Evolutionary conservation across 1,140 invertebrate genomes (phyloP), one percentile per base, ranked within the genome.

Genomic region (Eurosta solidaginis): DNA sequence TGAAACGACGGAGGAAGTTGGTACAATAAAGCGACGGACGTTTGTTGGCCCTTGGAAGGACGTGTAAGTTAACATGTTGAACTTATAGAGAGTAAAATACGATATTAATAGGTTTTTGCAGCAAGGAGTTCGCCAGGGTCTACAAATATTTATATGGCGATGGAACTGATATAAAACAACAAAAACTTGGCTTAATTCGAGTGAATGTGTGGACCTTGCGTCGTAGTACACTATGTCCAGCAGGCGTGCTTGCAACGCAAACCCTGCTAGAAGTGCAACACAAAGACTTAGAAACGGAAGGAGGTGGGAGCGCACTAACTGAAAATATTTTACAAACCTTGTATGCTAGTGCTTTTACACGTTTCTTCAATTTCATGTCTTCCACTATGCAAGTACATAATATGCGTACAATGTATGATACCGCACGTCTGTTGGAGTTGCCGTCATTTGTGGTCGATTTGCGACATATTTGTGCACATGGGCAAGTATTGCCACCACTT

Each of bases 301-400:
- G 22, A 12, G n/a, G n/a, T 4, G 4, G 9, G 12, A 36, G 74
- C 10, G 20, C n/a, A 17, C 9, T 20, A n/a, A 44, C 27, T 20
- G 74, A 81, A 33, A 81, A 81, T 54, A 45, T 81, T 52, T 73
- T 85, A n/a, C 80, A 83, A 45, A 80, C 74, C 0, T 78, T 80
- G 9, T 88, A 88, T 79, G 82, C 85, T 2, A 84, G 79, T 17
- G 82, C 84, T 17, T 83, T 88, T 25, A 87, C 82, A 0, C 79
- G 86, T 6, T 88, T 88, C 74, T 83, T 85, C 47, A 88, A 88
- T 74, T 87, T 85, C 27, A 88, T 88, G 86, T 88, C 83, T 0
- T 87, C 86, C 10, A 88, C 85, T 1, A 86, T 85, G 52, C 84
- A 87, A 59, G 78, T 63, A 1, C 78, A 82, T 47, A 84, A 80